Evolutionary conservation across 2,888 invertebrate species (phyloP).

Genomic region (Pheosia gnoma): DNA sequence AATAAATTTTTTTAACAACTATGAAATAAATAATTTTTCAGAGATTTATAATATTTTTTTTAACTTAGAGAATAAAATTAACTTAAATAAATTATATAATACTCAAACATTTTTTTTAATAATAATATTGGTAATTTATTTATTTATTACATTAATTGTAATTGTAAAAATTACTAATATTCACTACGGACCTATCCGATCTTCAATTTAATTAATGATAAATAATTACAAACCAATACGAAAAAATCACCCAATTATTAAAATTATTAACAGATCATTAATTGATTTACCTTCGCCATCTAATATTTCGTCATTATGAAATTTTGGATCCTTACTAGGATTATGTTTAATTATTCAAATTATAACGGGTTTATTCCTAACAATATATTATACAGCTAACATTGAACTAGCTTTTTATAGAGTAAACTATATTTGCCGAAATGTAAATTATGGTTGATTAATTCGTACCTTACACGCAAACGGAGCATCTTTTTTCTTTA

Average conservation of each 20-base stretch:
- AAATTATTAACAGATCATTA: slow-evolving; percentile 85
- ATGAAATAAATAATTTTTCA: slow-evolving; percentile 48
- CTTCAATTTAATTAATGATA: slow-evolving; percentile 66
- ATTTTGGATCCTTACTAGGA: slow-evolving; percentile 87
- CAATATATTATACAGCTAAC: slow-evolving; percentile 88
- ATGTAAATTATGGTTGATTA: slow-evolving; percentile 88
- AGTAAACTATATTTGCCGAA: slow-evolving; percentile 87
- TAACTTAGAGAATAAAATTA: slow-evolving; percentile 70
- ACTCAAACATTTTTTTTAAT: slow-evolving; percentile 77
- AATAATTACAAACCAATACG: slow-evolving; percentile 66
- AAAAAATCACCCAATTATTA: slow-evolving; percentile 75
- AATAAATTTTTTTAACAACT: slow-evolving; percentile 61
- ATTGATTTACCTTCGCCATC: slow-evolving; percentile 85
- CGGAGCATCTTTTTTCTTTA: slow-evolving; percentile 89
- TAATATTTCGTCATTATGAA: slow-evolving; percentile 87
- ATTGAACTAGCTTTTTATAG: slow-evolving; percentile 86
- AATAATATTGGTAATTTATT: slow-evolving; percentile 82
- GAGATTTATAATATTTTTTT: slow-evolving; percentile 41
- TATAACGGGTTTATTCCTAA: slow-evolving; percentile 87
- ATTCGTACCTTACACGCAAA: slow-evolving; percentile 87
- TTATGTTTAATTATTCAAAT: slow-evolving; percentile 87
- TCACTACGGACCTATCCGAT: slow-evolving; percentile 81
- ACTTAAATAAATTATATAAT: slow-evolving; percentile 82
- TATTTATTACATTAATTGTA: slow-evolving; percentile 84
- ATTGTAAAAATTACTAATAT: slow-evolving; percentile 84